A percentile compares a stretch with the other conserved stretches of the same genome.
These are phyloP conservation scores for Acanthopagrus latus DNA, from an alignment of 2,797 vertebrate genomes.

Conservation along the genomic window DNA sequence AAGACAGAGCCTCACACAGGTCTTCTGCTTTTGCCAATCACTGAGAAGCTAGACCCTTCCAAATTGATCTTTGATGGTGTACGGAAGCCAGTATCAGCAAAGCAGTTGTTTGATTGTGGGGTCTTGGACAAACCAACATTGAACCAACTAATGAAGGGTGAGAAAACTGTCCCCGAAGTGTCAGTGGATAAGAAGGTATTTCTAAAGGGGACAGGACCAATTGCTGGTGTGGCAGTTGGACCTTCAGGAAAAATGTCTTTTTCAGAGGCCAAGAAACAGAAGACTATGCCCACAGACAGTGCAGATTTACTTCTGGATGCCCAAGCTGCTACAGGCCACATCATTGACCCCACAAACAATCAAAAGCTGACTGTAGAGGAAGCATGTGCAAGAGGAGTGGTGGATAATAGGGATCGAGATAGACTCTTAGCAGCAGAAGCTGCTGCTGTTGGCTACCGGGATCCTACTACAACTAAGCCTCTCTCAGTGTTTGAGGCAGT, in stretches of 20 bases:
- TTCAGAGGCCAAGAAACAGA: slow-evolving; percentile 87
- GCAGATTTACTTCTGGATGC: slow-evolving; percentile 91
- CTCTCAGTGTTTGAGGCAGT: slow-evolving; percentile 91
- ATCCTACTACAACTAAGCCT: slow-evolving; percentile 86
- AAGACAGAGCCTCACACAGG: no score
- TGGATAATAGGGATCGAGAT: slow-evolving; percentile 87
- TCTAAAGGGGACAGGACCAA: not conserved
- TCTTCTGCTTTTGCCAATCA: no score
- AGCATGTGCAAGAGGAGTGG: slow-evolving; percentile 88
- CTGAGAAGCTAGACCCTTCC: no score
- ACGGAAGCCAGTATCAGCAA: slow-evolving; percentile 48
- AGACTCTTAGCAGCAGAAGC: slow-evolving; percentile 90
- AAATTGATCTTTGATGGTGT: no score
- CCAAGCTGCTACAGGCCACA: slow-evolving; percentile 92
- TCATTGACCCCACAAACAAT: slow-evolving; percentile 89
- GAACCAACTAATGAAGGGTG: slow-evolving; percentile 62
- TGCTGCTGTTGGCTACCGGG: slow-evolving; percentile 89
- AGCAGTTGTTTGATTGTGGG: slow-evolving; percentile 84
- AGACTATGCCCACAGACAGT: slow-evolving; percentile 82
- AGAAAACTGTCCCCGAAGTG: no score
- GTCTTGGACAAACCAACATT: slow-evolving; percentile 53
- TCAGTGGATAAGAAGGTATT: no score
- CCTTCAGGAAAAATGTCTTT: not conserved
- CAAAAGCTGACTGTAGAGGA: slow-evolving; percentile 89
- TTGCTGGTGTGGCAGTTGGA: not conserved